Evolutionary conservation across 2,797 vertebrate genomes (phyloP).

Genomic region (Bradypus variegatus): DNA sequence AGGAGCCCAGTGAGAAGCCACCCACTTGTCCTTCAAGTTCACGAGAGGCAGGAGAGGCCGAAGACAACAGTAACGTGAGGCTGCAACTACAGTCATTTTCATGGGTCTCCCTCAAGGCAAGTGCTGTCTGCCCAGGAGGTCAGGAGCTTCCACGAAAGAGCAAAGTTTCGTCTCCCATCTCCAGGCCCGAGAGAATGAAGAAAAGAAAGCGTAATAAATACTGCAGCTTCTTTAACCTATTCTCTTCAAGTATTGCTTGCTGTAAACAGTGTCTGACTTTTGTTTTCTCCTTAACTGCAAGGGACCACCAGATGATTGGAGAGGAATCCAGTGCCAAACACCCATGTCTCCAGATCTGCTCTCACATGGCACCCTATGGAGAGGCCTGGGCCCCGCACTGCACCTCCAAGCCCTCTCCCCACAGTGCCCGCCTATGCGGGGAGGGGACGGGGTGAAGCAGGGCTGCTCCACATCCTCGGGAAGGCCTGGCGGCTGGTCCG

Average conservation of each 20-base stretch:
- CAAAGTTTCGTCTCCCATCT: background rate
- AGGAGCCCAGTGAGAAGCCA: background rate
- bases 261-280: constrained; percentile 77
- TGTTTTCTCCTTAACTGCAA: constrained; percentile 48
- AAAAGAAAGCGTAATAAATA: constrained; percentile 50
- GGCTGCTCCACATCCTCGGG: background rate
- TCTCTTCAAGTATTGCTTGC: constrained; percentile 85
- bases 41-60: constrained; percentile 53
- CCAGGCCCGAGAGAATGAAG: constrained; percentile 33
- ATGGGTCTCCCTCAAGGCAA: constrained; percentile 21
- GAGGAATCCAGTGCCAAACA: constrained; percentile 27
- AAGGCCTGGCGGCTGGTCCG: background rate
- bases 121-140: background rate
- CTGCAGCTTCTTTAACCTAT: background rate
- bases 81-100: background rate
- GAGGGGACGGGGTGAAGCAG: background rate
- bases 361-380: background rate
- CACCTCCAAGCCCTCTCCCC: background rate
- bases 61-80: constrained; percentile 36
- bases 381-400: background rate
- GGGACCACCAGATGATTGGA: constrained; percentile 42
- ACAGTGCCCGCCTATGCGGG: background rate
- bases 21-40: constrained; percentile 51
- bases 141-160: background rate
- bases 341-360: background rate